Conservation (phyloP, 2,113 vertebrate genomes). For the Dunckerocampus dactyliophorus region DNA sequence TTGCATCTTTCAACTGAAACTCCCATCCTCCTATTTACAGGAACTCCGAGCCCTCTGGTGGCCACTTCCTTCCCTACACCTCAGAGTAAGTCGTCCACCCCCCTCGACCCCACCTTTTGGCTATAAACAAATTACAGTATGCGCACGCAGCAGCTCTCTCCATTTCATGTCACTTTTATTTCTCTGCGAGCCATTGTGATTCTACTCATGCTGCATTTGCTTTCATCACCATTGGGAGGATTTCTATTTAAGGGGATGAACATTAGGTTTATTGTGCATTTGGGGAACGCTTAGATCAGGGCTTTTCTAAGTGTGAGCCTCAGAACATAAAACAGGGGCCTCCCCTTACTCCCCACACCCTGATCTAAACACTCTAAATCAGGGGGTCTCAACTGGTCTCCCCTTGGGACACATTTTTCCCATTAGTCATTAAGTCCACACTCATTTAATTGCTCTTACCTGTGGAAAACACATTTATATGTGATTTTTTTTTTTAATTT, state of each 20-base stretch:
- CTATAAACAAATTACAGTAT: neutral
- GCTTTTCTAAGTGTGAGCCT: neutral
- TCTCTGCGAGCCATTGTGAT: slow-evolving; percentile 21
- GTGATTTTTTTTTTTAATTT: no score
- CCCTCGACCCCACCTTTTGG: neutral
- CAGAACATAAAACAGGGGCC: neutral
- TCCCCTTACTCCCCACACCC: no score
- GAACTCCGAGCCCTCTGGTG: slow-evolving; percentile 84
- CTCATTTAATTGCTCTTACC: no score
- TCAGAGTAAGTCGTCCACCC: slow-evolving; percentile 78
- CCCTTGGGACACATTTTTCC: no score
- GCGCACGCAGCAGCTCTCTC: slow-evolving; percentile 22
- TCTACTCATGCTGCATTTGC: slow-evolving; percentile 13
- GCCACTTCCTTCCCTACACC: slow-evolving; percentile 80
- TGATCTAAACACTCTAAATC: no score
- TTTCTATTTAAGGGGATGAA: neutral
- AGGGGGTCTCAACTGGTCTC: no score
- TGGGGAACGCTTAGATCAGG: neutral
- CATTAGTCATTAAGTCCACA: no score
- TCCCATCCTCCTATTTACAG: slow-evolving; percentile 73
- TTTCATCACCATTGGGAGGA: slow-evolving; percentile 10
- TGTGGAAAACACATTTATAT: no score
- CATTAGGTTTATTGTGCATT: slow-evolving; percentile 3
- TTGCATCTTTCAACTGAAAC: neutral
- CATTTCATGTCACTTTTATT: slow-evolving; percentile 33